Conservation (phyloP, 2,113 vertebrate genomes). For the Elephas maximus region DNA sequence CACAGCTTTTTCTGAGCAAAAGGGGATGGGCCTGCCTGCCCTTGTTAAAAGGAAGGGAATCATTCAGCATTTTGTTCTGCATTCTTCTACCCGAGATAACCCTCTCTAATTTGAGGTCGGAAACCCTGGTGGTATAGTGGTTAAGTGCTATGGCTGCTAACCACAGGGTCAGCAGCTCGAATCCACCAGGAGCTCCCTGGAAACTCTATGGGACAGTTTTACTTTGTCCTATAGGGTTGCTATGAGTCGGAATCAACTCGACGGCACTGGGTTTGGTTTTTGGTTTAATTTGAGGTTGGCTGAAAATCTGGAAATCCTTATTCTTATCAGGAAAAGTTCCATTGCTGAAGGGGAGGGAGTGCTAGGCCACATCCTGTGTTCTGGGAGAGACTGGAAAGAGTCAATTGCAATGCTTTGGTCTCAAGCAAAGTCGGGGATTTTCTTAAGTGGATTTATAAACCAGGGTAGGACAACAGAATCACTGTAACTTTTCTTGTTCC, state of each 20-base stretch:
- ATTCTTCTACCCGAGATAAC: constrained; percentile 86
- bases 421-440: constrained; percentile 71
- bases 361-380: constrained; percentile 86
- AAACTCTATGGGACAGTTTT: too few relatives aligned
- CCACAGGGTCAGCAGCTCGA: too few relatives aligned
- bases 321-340: constrained; percentile 87
- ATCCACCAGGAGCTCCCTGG: too few relatives aligned
- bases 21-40: constrained; percentile 37
- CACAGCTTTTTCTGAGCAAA: constrained; percentile 76
- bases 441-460: constrained; percentile 74
- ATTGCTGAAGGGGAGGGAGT: constrained; percentile 81
- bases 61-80: constrained; percentile 78
- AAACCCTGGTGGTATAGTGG: too few relatives aligned
- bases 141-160: too few relatives aligned
- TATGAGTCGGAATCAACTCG: too few relatives aligned
- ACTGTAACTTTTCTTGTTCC: constrained; percentile 59
- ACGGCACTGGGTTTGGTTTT: too few relatives aligned
- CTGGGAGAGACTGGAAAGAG: constrained; percentile 79
- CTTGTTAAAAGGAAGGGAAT: constrained; percentile 71
- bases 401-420: constrained; percentile 77
- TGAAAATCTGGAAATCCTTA: constrained; percentile 88
- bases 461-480: constrained; percentile 23
- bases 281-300: constrained; percentile 82
- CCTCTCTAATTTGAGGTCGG: constrained; percentile 85
- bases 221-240: too few relatives aligned